These are phyloP conservation scores for Polyergus mexicanus DNA, from an alignment of 1,140 invertebrate genomes.

Conservation along the genomic window DNA sequence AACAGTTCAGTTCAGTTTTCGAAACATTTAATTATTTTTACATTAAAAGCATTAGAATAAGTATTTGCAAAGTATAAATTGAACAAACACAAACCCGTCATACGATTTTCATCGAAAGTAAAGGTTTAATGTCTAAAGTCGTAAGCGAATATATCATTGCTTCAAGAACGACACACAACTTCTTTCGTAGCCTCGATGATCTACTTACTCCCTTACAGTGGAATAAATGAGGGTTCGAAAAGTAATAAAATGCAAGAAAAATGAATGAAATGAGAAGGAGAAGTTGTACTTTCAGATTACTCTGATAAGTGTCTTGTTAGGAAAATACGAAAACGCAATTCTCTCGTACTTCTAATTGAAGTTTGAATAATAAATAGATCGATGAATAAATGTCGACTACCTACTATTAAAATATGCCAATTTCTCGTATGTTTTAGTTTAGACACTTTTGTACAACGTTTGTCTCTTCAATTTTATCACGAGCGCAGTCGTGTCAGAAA, in stretches of 20 bases:
- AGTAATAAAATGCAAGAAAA: slow-evolving; percentile 27
- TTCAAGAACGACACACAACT: neutral
- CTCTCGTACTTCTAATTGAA: slow-evolving; percentile 28
- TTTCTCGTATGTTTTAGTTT: neutral
- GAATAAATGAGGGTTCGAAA: slow-evolving; percentile 26
- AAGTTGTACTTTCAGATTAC: slow-evolving; percentile 56
- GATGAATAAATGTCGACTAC: slow-evolving; percentile 41
- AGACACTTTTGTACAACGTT: neutral
- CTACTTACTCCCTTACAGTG: neutral
- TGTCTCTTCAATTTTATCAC: slow-evolving; percentile 17
- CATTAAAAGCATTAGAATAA: neutral
- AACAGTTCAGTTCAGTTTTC: neutral
- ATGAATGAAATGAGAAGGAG: neutral
- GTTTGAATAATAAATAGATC: slow-evolving; percentile 66
- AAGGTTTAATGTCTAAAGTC: neutral
- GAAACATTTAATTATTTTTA: neutral
- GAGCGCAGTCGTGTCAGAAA: neutral
- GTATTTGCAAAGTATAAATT: neutral
- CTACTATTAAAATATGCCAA: slow-evolving; percentile 18
- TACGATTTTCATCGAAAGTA: slow-evolving; percentile 5
- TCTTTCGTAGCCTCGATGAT: neutral
- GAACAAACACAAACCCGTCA: neutral
- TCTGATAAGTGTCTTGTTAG: slow-evolving; percentile 43
- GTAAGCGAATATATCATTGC: neutral
- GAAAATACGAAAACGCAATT: slow-evolving; percentile 26